Percentiles rank a stretch among this genome's conserved stretches.
Evolutionary conservation across 2,888 invertebrate genomes (phyloP).

Genomic region (Philhelius pedissequus): DNA sequence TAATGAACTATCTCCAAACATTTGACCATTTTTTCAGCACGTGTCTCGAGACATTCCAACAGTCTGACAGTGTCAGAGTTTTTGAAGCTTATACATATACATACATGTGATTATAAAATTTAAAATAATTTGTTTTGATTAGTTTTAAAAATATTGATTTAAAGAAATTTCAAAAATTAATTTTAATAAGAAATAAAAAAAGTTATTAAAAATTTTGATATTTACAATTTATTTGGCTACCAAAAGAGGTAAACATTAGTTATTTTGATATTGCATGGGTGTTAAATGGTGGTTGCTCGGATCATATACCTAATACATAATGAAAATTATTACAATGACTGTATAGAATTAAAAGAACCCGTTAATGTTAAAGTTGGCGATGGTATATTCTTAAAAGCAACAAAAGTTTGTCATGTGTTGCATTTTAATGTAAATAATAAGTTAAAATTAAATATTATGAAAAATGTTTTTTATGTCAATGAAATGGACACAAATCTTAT

Average conservation of each 20-base stretch:
- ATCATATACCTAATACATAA: not conserved
- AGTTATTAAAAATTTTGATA: too few relatives aligned
- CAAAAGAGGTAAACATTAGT: not conserved
- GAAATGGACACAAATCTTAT: not conserved
- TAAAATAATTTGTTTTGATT: too few relatives aligned
- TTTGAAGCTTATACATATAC: too few relatives aligned
- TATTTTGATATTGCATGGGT: not conserved
- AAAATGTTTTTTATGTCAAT: not conserved
- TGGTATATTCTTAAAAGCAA: not conserved
- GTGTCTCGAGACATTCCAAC: too few relatives aligned
- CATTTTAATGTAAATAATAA: not conserved
- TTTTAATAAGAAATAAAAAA: too few relatives aligned
- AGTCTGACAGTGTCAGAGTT: too few relatives aligned
- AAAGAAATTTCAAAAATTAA: too few relatives aligned
- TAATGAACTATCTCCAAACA: too few relatives aligned
- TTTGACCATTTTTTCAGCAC: too few relatives aligned
- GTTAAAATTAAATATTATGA: not conserved
- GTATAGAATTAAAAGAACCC: not conserved
- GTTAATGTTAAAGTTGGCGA: not conserved
- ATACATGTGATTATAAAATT: too few relatives aligned
- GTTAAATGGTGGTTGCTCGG: not conserved
- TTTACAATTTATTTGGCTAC: too few relatives aligned
- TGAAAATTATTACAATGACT: not conserved
- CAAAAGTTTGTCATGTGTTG: not conserved
- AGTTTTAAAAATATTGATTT: too few relatives aligned